phyloP scores from a whole-genome alignment of 1,140 invertebrate species.

The Sitodiplosis mosellana region DNA sequence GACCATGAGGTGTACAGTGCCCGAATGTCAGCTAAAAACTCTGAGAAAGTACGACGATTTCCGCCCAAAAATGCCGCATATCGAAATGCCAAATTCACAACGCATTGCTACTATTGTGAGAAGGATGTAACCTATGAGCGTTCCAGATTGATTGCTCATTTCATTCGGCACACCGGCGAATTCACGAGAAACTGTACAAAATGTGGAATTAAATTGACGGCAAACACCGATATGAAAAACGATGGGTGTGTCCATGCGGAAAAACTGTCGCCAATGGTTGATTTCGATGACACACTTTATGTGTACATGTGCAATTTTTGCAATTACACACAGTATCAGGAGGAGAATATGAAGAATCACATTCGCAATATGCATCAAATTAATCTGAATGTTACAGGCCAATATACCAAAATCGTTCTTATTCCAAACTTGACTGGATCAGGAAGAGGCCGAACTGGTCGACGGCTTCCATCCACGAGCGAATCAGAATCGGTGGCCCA shows the following conservation, averaged over 20 bases:
- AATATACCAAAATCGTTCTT: too few species aligned
- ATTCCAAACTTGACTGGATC: too few species aligned
- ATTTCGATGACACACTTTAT: conserved; percentile 14
- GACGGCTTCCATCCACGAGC: too few species aligned
- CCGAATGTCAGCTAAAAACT: conserved; percentile 25
- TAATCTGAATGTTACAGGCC: too few species aligned
- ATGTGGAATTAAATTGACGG: conserved; percentile 18
- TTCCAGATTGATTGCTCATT: conserved; percentile 29
- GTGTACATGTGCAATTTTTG: conserved; percentile 39
- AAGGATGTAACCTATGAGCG: background rate
- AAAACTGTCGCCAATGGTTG: background rate
- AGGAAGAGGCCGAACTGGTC: too few species aligned
- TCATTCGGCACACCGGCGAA: conserved; percentile 43
- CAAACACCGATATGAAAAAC: background rate
- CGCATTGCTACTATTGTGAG: conserved; percentile 15
- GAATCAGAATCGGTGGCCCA: too few species aligned
- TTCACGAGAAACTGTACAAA: conserved; percentile 32
- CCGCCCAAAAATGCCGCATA: background rate
- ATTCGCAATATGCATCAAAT: conserved; percentile 25
- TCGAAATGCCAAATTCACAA: too few species aligned
- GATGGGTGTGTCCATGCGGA: background rate
- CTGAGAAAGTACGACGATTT: conserved; percentile 7
- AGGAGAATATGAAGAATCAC: conserved; percentile 29
- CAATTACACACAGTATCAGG: conserved; percentile 36
- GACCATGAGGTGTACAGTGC: conserved; percentile 33